phyloP scores from a whole-genome alignment of 2,888 invertebrate species.

The Erannis defoliaria region DNA sequence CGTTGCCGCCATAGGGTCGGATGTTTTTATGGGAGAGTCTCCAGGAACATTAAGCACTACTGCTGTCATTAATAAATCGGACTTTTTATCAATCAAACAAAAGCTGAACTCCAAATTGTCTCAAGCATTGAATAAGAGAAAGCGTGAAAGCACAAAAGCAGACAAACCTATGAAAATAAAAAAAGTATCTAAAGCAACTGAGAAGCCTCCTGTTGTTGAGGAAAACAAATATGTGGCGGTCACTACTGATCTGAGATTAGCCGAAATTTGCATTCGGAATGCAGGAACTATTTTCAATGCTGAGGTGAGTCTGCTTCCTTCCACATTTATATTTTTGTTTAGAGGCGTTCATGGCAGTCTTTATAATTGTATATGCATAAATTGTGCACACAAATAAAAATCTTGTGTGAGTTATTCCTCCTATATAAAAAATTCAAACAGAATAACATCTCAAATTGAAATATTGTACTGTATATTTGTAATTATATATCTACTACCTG shows the following conservation, averaged over 20 bases:
- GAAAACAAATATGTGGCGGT: constrained; percentile 67
- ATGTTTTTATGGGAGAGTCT: constrained; percentile 58
- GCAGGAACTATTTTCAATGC: constrained; percentile 62
- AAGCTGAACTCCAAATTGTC: constrained; percentile 79
- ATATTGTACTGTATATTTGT: too few species aligned
- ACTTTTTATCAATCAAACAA: constrained; percentile 78
- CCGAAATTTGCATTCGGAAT: constrained; percentile 71
- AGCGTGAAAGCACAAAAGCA: constrained; percentile 66
- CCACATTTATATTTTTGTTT: background rate
- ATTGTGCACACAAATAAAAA: background rate
- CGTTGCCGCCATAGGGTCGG: constrained; percentile 34
- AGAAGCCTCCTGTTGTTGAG: constrained; percentile 39
- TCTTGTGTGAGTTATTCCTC: too few species aligned
- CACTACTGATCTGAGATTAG: constrained; percentile 68
- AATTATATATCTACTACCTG: too few species aligned
- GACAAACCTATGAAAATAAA: constrained; percentile 75
- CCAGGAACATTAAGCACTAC: constrained; percentile 47
- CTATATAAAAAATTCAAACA: too few species aligned
- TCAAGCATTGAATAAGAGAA: constrained; percentile 78
- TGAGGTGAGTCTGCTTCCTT: constrained; percentile 60
- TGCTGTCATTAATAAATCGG: constrained; percentile 73
- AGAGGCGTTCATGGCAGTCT: background rate
- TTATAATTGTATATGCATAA: background rate
- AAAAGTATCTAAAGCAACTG: constrained; percentile 56
- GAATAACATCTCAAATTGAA: too few species aligned